A percentile compares a stretch with the other conserved stretches of the same genome.
phyloP scores from a whole-genome alignment of 1,140 invertebrate species.

The Hestina assimilis region DNA sequence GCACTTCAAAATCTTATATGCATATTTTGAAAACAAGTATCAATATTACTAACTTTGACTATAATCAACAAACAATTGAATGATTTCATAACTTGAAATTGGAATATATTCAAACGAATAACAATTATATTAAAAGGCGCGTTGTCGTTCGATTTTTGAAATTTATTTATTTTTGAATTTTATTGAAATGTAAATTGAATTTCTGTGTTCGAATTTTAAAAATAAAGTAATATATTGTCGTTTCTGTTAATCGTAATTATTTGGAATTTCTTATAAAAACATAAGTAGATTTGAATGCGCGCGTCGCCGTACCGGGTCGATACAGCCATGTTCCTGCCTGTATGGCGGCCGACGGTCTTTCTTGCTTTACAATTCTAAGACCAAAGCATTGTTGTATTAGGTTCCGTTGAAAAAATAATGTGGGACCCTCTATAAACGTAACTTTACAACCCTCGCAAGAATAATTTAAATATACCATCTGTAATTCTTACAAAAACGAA shows the following conservation, averaged over 20 bases:
- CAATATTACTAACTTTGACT: not conserved
- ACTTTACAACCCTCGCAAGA: too few relatives aligned
- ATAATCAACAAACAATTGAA: not conserved
- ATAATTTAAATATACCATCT: too few relatives aligned
- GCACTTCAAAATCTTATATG: conserved; percentile 44
- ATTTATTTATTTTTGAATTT: not conserved
- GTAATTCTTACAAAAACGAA: too few relatives aligned
- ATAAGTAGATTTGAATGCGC: conserved; percentile 56
- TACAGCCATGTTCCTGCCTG: conserved; percentile 62
- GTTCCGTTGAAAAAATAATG: not conserved
- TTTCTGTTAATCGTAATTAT: conserved; percentile 7
- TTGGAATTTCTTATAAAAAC: conserved; percentile 21
- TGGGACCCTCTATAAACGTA: too few relatives aligned
- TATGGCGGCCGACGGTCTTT: conserved; percentile 71
- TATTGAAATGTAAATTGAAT: not conserved
- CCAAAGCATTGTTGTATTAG: conserved; percentile 24
- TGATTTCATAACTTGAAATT: not conserved
- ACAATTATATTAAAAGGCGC: not conserved
- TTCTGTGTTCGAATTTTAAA: not conserved
- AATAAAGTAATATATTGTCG: not conserved
- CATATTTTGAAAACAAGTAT: conserved; percentile 2
- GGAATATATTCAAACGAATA: not conserved
- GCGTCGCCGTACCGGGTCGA: conserved; percentile 65
- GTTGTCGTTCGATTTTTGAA: not conserved
- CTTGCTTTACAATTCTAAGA: conserved; percentile 50